phyloP scores from a whole-genome alignment of 2,888 invertebrate genomes.

The Alloscopus bannaensis region DNA sequence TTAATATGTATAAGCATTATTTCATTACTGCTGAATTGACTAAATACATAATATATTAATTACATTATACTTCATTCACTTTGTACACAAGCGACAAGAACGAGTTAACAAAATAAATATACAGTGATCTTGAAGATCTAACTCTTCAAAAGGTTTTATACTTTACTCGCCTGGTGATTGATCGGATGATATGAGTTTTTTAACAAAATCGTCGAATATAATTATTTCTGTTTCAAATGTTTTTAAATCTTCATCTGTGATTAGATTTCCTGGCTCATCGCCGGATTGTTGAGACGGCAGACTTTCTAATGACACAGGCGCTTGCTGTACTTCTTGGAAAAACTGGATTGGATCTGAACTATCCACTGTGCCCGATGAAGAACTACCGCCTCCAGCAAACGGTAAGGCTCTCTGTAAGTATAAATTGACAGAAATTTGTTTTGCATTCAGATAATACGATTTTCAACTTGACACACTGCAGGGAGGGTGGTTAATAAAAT shows the following conservation, averaged over 20 bases:
- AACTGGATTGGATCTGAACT: conserved; percentile 84
- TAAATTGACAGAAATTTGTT: conserved; percentile 8
- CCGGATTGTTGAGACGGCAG: conserved; percentile 47
- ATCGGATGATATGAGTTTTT: conserved; percentile 66
- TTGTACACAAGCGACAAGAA: too few species aligned
- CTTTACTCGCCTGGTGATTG: conserved; percentile 52
- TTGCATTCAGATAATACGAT: not conserved
- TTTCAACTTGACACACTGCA: not conserved
- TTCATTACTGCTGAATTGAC: too few species aligned
- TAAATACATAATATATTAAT: too few species aligned
- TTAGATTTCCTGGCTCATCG: conserved; percentile 41
- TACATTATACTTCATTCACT: too few species aligned
- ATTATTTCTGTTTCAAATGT: conserved; percentile 85
- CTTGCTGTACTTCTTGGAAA: conserved; percentile 87
- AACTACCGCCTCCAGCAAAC: conserved; percentile 60
- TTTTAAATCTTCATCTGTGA: conserved; percentile 79
- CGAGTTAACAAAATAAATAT: too few species aligned
- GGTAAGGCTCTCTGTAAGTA: conserved; percentile 51
- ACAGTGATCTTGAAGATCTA: too few species aligned
- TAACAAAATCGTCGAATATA: conserved; percentile 83
- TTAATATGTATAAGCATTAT: too few species aligned
- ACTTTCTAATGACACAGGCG: conserved; percentile 77
- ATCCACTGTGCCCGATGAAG: conserved; percentile 55
- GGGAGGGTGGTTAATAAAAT: not conserved
- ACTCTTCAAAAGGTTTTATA: too few species aligned